Evolutionary conservation across 2,888 invertebrate species (phyloP), one percentile per base, ranked within the genome.

Genomic region (Xanthorhoe spadicearia): DNA sequence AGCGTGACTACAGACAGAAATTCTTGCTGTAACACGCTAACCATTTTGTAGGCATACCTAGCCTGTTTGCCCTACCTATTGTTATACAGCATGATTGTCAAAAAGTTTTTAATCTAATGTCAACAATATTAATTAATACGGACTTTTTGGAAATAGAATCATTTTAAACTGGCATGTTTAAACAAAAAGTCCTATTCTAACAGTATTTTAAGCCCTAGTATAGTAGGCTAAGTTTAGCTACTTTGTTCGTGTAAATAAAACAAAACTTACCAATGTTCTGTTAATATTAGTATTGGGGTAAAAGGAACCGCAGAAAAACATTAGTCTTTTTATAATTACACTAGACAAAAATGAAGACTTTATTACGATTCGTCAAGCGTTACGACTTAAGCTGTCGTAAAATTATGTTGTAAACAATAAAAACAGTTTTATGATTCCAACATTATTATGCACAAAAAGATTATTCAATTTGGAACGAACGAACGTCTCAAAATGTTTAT

Each of bases 1-100:
- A 82, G 89, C 89, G 89, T 89, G 88, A 87, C 88, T 85, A 73
- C 73, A 68, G 79, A 83, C 85, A 81, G 83, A 86, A 84, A 89
- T 88, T 86, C 85, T 83, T 84, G 79, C 78, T 72, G 80, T 80
- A 77, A 79, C 82, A 85, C 78, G 81, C 80, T 76, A 82, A 77
- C 82, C 80, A 82, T 18, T 48, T 82, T 80, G 78, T 79, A n/a
- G n/a, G n/a, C n/a, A 78, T 79, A 62, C 50, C 48, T 48, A 48
- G 13, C 57, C 15, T 60, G n/a, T 50, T 43, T 43, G 48, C 17
- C 8, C 48, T 48, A 48, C 48, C 23, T 50, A 15, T 17, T 23
- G 23, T 57, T 43, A 13, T 43, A 43, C 38, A 9, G 0, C 38
- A 43, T 13, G 13, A 43, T 43, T 43, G 10, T 13, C 38, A 43